These are phyloP conservation scores for Sepioteuthis lessoniana DNA, from an alignment of 2,888 invertebrate species.

Conservation along the genomic window DNA sequence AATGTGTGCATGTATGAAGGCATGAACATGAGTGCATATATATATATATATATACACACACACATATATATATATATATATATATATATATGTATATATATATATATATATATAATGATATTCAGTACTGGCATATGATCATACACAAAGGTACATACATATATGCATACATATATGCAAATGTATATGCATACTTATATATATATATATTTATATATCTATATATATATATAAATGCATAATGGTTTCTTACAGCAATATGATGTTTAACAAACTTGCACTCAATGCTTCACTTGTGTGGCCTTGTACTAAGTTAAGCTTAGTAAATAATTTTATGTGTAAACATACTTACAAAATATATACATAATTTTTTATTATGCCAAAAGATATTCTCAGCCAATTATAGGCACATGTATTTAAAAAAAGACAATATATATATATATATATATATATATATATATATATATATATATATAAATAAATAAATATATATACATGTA, in stretches of 20 bases:
- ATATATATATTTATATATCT: not conserved
- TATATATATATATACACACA: not conserved
- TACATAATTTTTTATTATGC: not conserved
- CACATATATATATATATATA: not conserved
- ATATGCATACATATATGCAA: not conserved
- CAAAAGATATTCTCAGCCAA: too few relatives aligned
- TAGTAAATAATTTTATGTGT: too few relatives aligned
- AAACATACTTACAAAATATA: not conserved
- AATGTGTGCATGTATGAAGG: not conserved
- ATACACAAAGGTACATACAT: not conserved
- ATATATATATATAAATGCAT: not conserved
- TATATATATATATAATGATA: not conserved
- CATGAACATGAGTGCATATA: not conserved
- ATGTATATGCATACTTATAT: not conserved
- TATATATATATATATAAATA: too few relatives aligned
- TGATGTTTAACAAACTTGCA: too few relatives aligned
- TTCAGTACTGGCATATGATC: not conserved
- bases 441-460: too few relatives aligned
- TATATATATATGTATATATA: not conserved
- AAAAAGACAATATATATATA: too few relatives aligned
- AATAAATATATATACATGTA: too few relatives aligned
- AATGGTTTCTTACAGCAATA: too few relatives aligned
- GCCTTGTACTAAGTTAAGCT: too few relatives aligned
- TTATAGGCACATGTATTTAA: too few relatives aligned
- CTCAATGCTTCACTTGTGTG: too few relatives aligned